Percentiles rank a stretch among this genome's conserved stretches.
phyloP scores from a whole-genome alignment of 2,888 invertebrate species.

The Polymixis lichenea region DNA sequence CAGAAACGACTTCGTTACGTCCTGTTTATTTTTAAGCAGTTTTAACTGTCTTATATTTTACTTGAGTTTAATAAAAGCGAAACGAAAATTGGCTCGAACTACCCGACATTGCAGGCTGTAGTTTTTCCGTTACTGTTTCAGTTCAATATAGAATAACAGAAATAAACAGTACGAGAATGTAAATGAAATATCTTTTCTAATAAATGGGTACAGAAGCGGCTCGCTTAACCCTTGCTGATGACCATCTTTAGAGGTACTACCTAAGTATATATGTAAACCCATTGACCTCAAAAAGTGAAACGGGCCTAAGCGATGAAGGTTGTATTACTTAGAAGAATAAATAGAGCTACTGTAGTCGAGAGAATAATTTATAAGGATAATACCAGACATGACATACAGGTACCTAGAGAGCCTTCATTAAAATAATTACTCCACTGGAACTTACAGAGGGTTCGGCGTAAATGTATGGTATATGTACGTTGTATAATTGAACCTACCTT shows the following conservation, averaged over 20 bases:
- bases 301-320: conserved; percentile 27
- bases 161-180: neutral
- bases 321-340: conserved; percentile 50
- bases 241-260: conserved; percentile 28
- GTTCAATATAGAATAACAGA: neutral
- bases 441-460: conserved; percentile 26
- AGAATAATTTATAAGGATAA: conserved; percentile 44
- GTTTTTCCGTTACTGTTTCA: neutral
- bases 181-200: conserved; percentile 10
- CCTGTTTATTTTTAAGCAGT: conserved; percentile 40
- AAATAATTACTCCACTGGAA: conserved; percentile 48
- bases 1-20: conserved; percentile 31
- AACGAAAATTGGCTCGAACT: conserved; percentile 17
- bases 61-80: neutral
- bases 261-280: conserved; percentile 15
- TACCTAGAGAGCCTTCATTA: conserved; percentile 42
- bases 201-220: conserved; percentile 23
- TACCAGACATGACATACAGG: conserved; percentile 34
- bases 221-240: conserved; percentile 32
- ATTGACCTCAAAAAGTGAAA: conserved; percentile 45
- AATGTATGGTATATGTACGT: conserved; percentile 11
- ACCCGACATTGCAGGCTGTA: neutral
- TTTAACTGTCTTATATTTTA: conserved; percentile 21
- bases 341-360: conserved; percentile 27
- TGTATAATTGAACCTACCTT: conserved; percentile 64